Base-by-base conservation (phyloP, 2,797 vertebrate species). In the Scarus forsteni region DNA sequence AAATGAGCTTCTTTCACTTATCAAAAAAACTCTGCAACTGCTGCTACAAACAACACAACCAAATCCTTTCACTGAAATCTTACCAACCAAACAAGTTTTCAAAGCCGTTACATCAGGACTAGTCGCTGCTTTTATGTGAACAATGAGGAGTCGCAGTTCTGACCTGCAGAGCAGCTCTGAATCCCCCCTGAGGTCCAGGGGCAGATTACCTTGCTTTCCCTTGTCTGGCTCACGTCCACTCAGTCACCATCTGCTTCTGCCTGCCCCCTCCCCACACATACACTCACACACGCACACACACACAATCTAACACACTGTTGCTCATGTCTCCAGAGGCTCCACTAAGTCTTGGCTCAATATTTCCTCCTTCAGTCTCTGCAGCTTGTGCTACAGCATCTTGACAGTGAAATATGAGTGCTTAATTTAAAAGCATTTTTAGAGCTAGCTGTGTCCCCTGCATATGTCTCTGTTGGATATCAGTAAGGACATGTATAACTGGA, bases 221-320 rank as follows among this genome's bases (percentile, higher is more conserved):
- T 63, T 65, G 66, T 71, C 69, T 80, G 74, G 75, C 67, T 75
- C 39, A 71, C 61, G 66, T 69, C 65, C 69, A 46, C 52, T 60
- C 68, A 65, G 58, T 79, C 85, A 75, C 81, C 81, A 84, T 87
- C 83, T 85, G 85, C 69, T 84, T 63, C 65, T 56, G 6, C 27
- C 18, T 42, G 34, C 34, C 16, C 54, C 46, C 42, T 34, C 60
- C 62, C n/a, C n/a, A n/a, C n/a, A n/a, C 44, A 49, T 44, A 16
- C 36, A 49, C 56, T 57, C 56, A 62, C 57, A 62, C 69, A 56
- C 57, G 36, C 27, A 65, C 45, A 34, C 60, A 16, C 36, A 10
- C 45, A 8, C 63, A 0, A 12, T 2, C 62, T 3, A 7, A 53
- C 51, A 53, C 34, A 27, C 52, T 36, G 39, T 51, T 74, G 19